These are phyloP conservation scores for Bemisia tabaci DNA, from an alignment of 1,140 invertebrate species.

Conservation along the genomic window DNA sequence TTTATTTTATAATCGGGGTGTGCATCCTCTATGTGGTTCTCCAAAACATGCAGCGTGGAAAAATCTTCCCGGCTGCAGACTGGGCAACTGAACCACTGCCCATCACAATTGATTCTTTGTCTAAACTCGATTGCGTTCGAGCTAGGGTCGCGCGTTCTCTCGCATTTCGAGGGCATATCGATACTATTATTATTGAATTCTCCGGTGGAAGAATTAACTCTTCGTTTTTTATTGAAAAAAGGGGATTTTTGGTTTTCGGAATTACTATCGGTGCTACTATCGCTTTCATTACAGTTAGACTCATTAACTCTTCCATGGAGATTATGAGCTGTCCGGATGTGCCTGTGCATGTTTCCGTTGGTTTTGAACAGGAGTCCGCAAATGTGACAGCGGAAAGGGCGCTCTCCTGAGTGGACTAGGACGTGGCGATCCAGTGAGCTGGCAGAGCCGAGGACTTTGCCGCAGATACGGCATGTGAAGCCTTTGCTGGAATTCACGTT, in stretches of 20 bases:
- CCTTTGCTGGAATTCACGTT: constrained; percentile 25
- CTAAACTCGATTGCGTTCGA: constrained; percentile 11
- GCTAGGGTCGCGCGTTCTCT: constrained; percentile 1
- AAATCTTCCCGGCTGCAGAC: constrained; percentile 48
- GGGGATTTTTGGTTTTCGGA: constrained; percentile 1
- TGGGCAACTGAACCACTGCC: constrained; percentile 33
- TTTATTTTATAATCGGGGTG: constrained; percentile 53
- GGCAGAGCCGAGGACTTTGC: constrained; percentile 51
- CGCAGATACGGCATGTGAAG: constrained; percentile 33
- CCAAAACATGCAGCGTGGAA: constrained; percentile 37
- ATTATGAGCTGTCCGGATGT: constrained; percentile 52
- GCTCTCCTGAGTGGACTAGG: constrained; percentile 55
- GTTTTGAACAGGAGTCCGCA: constrained; percentile 76
- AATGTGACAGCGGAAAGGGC: constrained; percentile 59
- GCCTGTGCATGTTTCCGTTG: constrained; percentile 77
- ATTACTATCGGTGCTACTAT: constrained; percentile 15
- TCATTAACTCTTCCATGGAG: constrained; percentile 1
- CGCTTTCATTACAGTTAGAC: constrained; percentile 15
- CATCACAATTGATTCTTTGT: constrained; percentile 12
- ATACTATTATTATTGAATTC: background rate
- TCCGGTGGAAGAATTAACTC: background rate
- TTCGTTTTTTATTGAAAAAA: constrained; percentile 3
- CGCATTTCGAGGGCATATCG: background rate
- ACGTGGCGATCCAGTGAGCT: constrained; percentile 62
- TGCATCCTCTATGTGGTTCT: constrained; percentile 52